These are phyloP conservation scores for Stenichneumon culpator DNA, from an alignment of 2,888 invertebrate species.

Conservation along the genomic window DNA sequence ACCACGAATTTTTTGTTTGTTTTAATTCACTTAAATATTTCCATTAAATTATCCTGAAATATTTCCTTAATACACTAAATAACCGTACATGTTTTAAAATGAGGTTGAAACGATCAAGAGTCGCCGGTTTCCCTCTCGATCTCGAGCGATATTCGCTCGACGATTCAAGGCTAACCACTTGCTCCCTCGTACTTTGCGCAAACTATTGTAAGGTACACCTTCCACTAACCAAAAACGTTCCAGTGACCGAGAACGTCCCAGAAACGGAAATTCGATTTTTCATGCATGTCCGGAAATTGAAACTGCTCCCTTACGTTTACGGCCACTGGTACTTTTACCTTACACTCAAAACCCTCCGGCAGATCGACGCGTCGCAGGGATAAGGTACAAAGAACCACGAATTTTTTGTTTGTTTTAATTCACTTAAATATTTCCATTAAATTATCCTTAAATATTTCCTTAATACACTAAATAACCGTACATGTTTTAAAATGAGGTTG, in stretches of 20 bases:
- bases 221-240: too few species aligned
- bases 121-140: not conserved
- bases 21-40: not conserved
- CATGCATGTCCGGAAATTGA: too few species aligned
- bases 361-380: not conserved
- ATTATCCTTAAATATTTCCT: not conserved
- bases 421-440: not conserved
- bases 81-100: not conserved
- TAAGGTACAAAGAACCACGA: not conserved
- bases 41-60: not conserved
- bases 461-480: conserved; percentile 7
- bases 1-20: too few species aligned
- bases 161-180: too few species aligned
- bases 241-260: too few species aligned
- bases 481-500: not conserved
- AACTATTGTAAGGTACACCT: too few species aligned
- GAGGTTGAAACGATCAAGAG: not conserved
- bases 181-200: too few species aligned
- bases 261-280: too few species aligned
- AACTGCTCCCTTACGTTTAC: too few species aligned
- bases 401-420: not conserved
- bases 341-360: not conserved
- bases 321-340: too few species aligned
- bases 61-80: conserved; percentile 12
- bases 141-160: too few species aligned